Evolutionary conservation across 2,797 vertebrate genomes (phyloP).

Genomic region (Denticeps clupeoides): DNA sequence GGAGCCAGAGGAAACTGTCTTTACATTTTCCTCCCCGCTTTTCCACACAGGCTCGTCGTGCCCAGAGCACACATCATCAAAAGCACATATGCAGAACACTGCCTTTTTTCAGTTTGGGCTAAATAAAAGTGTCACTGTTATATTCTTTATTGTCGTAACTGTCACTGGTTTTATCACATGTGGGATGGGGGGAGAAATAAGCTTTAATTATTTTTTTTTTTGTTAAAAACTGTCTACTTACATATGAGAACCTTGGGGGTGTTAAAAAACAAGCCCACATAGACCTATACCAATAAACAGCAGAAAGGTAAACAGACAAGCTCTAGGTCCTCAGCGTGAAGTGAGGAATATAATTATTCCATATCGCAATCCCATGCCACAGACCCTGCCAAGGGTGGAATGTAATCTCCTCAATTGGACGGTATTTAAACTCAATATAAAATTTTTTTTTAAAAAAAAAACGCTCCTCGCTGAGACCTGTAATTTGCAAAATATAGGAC

Average conservation of each 20-base stretch:
- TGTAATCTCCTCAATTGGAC: conserved; percentile 54
- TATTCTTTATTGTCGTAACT: conserved; percentile 23
- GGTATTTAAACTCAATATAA: conserved; percentile 52
- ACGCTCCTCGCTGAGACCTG: conserved; percentile 51
- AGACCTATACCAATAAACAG: background rate
- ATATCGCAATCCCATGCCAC: conserved; percentile 15
- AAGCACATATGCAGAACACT: conserved; percentile 19
- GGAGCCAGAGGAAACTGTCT: conserved; percentile 68
- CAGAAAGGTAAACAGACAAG: conserved; percentile 7
- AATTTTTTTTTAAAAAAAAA: too few species aligned
- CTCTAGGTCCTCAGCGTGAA: background rate
- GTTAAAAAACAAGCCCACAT: background rate
- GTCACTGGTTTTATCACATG: conserved; percentile 9
- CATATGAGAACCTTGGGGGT: background rate
- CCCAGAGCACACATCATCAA: conserved; percentile 17
- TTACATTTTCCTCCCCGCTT: conserved; percentile 46
- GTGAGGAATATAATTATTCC: conserved; percentile 22
- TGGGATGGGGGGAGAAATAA: background rate
- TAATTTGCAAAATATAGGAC: conserved; percentile 67
- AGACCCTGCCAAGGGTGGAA: conserved; percentile 55
- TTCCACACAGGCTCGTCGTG: conserved; percentile 28
- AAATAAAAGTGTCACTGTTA: conserved; percentile 27
- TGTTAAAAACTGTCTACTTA: background rate
- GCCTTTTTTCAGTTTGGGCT: conserved; percentile 26
- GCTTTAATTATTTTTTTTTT: background rate